phyloP scores from a whole-genome alignment of 2,797 vertebrate species.

The Pseudochromis fuscus region DNA sequence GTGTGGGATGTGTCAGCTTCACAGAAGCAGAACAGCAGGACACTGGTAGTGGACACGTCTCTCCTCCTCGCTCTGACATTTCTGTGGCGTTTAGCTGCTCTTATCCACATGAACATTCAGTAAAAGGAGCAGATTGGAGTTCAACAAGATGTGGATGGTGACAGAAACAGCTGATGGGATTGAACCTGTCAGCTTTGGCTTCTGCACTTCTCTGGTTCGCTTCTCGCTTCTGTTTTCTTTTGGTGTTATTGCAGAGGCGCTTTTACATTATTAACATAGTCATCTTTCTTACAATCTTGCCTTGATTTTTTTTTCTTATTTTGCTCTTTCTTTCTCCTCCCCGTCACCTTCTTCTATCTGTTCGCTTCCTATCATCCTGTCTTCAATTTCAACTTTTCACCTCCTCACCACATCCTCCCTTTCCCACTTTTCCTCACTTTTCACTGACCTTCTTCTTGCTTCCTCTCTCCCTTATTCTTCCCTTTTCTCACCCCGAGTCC shows the following conservation, averaged over 20 bases:
- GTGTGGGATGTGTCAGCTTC: not conserved
- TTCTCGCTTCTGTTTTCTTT: not conserved
- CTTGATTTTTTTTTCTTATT: not conserved
- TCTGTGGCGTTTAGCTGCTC: not conserved
- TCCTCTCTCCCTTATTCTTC: constrained; percentile 17
- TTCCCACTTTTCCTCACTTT: not conserved
- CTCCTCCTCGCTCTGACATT: not conserved
- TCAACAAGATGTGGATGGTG: not conserved
- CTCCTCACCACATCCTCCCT: constrained; percentile 7
- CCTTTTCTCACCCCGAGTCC: constrained; percentile 16
- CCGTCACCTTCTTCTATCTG: not conserved
- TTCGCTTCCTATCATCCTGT: no score
- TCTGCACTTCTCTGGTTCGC: not conserved
- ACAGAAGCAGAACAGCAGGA: constrained; percentile 13
- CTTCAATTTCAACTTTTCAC: constrained; percentile 50
- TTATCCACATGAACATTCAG: not conserved
- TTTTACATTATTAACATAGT: not conserved
- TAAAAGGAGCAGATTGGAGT: not conserved
- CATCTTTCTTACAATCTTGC: not conserved
- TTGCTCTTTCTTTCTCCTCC: not conserved
- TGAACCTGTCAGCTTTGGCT: constrained; percentile 14
- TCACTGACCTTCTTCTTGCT: constrained; percentile 11
- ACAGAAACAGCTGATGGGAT: constrained; percentile 9
- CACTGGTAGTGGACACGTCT: not conserved
- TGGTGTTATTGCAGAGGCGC: not conserved